Conservation (phyloP, 2,888 invertebrate genomes). For the Cephus spinipes region DNA sequence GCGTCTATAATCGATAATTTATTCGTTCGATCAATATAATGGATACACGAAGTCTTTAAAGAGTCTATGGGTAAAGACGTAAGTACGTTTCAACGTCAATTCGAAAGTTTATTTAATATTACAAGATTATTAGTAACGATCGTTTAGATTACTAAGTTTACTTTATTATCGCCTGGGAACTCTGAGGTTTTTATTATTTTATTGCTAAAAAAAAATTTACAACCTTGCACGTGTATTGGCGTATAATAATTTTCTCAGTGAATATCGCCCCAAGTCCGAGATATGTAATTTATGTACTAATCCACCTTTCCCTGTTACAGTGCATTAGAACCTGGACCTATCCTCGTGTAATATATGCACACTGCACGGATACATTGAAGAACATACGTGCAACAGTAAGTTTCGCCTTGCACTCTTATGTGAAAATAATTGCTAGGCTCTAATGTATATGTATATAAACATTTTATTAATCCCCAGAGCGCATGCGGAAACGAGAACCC, state of each 20-base stretch:
- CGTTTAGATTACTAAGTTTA: not conserved
- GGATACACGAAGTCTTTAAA: not conserved
- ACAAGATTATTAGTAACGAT: not conserved
- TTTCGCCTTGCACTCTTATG: not conserved
- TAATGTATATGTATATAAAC: not conserved
- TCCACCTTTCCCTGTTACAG: not conserved
- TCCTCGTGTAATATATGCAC: not conserved
- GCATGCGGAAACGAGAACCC: conserved; percentile 28
- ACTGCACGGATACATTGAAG: too few relatives aligned
- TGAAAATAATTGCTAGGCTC: conserved; percentile 1
- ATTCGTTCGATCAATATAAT: not conserved
- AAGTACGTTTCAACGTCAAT: not conserved
- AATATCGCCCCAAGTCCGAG: not conserved
- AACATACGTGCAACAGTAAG: not conserved
- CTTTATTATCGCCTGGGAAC: too few relatives aligned
- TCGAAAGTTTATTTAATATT: not conserved
- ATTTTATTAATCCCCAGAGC: conserved; percentile 2
- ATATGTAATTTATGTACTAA: not conserved
- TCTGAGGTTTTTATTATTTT: too few relatives aligned
- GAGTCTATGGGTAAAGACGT: not conserved
- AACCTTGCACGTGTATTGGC: not conserved
- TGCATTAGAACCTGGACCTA: not conserved
- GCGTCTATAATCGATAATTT: not conserved
- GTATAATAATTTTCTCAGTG: not conserved
- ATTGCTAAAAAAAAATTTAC: not conserved